Base-by-base conservation (phyloP, 2,113 vertebrate genomes). In the Butorides virescens region DNA sequence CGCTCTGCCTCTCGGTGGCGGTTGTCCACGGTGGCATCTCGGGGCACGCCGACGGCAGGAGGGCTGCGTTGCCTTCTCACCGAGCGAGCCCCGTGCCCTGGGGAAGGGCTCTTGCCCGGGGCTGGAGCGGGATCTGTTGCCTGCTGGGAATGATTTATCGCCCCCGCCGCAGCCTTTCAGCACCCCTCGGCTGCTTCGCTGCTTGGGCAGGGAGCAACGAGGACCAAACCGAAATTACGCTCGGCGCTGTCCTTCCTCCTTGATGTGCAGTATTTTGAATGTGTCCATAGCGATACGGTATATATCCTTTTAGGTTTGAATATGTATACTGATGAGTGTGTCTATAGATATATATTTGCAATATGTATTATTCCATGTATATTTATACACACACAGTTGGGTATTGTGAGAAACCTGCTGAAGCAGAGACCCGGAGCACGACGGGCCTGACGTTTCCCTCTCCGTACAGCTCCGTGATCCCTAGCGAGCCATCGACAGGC, bases 371-470 rank as follows among this genome's bases (percentile, higher is more conserved):
- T 55, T 27, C 67, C 46, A 1, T 11, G 76, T 42, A 0, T 20
- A 1, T 52, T 68, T 27, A 47, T 42, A 29, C 76, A 11, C 58
- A 23, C 63, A 11, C 46, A 0, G 36, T 0, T 3, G 86, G 61
- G 3, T 25, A 4, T 9, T 7, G 70, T 15, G 67, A 29, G 25
- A 10, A 62, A 5, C 66, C 58, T 13, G 34, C 62, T 12, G 83
- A 26, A 37, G 68, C 74, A 27, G 30, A 16, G 34, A 0, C 56
- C 26, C 21, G 0, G 72, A 49, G 91, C 70, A 26, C 50, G 0
- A 0, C 3, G 50, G 44, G 71, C 52, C 27, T 7, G 3, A 3
- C 1, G 18, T 14, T 6, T 3, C 0, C 21, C 5, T 30, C 52
- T 11, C 0, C 3, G 8, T 7, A 5, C 62, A 21, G 37, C 86